Conservation (phyloP, 2,113 vertebrate species). For the Danionella cerebrum region DNA sequence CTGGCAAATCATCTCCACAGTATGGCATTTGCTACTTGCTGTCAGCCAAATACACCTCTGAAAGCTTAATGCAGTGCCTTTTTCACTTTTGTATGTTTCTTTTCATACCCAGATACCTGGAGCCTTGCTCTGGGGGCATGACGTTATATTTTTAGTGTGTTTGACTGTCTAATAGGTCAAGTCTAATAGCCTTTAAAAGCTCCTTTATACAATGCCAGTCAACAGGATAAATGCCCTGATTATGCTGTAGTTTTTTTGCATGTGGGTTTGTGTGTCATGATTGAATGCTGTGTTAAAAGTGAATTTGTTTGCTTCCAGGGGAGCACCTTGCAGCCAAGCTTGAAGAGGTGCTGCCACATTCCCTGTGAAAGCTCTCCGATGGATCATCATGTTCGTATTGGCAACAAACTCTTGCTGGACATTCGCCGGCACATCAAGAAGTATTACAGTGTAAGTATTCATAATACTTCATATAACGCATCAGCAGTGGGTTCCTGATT, state of each 20-base stretch:
- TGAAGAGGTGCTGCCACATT: conserved; percentile 79
- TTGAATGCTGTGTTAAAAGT: conserved; percentile 1
- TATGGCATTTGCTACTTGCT: conserved; percentile 45
- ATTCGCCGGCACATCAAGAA: conserved; percentile 78
- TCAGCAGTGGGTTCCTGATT: background rate
- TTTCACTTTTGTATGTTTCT: background rate
- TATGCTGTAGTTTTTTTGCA: background rate
- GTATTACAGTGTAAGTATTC: conserved; percentile 85
- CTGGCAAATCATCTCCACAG: background rate
- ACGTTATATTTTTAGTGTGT: background rate
- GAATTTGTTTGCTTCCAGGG: conserved; percentile 60
- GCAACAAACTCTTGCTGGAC: conserved; percentile 83
- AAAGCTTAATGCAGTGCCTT: conserved; percentile 22
- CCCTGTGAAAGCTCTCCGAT: conserved; percentile 70
- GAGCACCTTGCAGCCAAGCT: conserved; percentile 68
- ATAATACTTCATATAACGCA: background rate
- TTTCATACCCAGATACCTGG: background rate
- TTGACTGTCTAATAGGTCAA: background rate
- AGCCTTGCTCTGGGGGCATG: background rate
- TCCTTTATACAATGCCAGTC: background rate
- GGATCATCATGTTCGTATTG: conserved; percentile 63
- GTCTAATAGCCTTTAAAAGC: background rate
- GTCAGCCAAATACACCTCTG: conserved; percentile 39
- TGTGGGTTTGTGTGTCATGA: background rate
- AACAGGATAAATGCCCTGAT: conserved; percentile 7